Base-by-base conservation (phyloP, 2,113 vertebrate genomes). In the Platycercus adscitus region DNA sequence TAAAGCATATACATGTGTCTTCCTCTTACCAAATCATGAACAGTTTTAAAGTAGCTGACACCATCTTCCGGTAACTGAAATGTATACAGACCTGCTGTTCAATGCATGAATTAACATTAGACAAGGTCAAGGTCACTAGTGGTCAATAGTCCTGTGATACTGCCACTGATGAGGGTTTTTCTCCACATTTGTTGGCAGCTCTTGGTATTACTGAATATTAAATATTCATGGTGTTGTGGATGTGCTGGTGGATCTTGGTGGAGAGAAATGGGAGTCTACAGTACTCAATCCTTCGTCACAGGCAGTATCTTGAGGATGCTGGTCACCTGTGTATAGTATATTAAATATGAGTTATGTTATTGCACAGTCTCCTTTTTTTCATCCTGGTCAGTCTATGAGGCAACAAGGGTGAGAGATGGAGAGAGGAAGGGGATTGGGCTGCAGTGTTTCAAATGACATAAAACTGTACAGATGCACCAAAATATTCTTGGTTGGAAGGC, bases 1-100 rank as follows among this genome's bases (percentile, higher is more conserved):
- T 92, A 91, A 96, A 97, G 96, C 84, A 89, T 52, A 79, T 83
- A 66, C 65, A 95, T 92, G 33, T 65, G 78, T 95, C 76, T 75
- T 96, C 77, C 81, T 90, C 60, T 95, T 91, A 89, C 79, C 17
- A 63, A 91, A 58, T 58, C 13, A 8, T 80, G 89, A 94, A 61
- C 50, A 80, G 53, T 96, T 98, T 94, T 94, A 95, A 92, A 96
- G 92, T 58, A 94, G 86, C 35, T 84, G 73, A 88, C 28, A 24
- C 49, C 44, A 63, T 28, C 31, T 75, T 41, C 31, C 47, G 55
- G 47, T 29, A 65, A n/a, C 53, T 44, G 44, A 83, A 61, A 61
- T 23, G 58, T 49, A 39, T 69, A 53, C 8, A 50, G 44, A 10
- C 46, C 0, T 11, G 11, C 31, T 63, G 47, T 28, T 69, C 26